Evolutionary conservation across 1,140 invertebrate genomes (phyloP), one percentile per base, ranked within the genome.

Genomic region (Bradysia coprophila): DNA sequence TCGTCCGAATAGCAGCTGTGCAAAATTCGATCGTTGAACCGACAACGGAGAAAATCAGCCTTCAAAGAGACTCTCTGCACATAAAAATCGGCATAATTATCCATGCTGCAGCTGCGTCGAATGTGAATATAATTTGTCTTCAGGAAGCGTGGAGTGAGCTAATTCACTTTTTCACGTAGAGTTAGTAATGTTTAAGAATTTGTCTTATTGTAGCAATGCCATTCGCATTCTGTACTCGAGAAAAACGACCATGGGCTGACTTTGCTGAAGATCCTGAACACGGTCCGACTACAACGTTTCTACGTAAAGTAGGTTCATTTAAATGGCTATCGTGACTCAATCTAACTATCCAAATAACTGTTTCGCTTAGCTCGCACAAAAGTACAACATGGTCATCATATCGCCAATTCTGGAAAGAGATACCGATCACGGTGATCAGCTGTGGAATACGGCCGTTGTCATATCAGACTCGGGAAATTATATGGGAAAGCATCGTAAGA

Each of bases 401-500:
- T 92, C 83, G 9, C 82, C 95, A 3, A 98, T 98, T 52, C 60
- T 99, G 43, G 95, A 99, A 61, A 67, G 95, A 50, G 95, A 98
- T 64, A 73, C 76, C 46, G 52, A 54, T 15, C 79, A 89, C 58
- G 79, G 82, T 1, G 93, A 98, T 46, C 77, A 80, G 0, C 71
- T 98, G 18, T 96, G 91, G 88, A 99, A 99, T 55, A 96, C 95
- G 2, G 79, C 85, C 11, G 93, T 98, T 2, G 75, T 98, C 1
- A 93, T 98, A 41, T 83, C 83, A 38, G 81, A 86, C 44, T 72
- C 69, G 47, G 95, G 95, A 0, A 69, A 73, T 46, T 76, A 94
- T 4, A 57, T 98, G 39, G 96, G 96, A 1, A 98, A 94, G 63
- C 84, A 93, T 44, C 71, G 95, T 31, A 99, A 99, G 59, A 98